Conservation (phyloP, 2,797 vertebrate genomes). For the Synaphobranchus kaupii region DNA sequence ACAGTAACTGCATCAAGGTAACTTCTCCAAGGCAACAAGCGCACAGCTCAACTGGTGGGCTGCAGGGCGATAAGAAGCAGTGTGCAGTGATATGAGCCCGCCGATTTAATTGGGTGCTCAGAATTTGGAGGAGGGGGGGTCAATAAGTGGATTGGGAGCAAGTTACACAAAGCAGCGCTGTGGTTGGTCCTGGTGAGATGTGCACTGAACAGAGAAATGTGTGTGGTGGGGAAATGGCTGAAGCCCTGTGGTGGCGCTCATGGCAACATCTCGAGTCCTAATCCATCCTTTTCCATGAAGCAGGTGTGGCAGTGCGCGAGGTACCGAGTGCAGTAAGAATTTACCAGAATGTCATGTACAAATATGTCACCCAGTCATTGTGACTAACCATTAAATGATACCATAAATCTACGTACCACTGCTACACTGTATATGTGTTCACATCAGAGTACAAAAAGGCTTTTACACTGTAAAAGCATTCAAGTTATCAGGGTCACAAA, state of each 20-base stretch:
- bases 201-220: background rate
- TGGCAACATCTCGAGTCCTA: no score
- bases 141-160: background rate
- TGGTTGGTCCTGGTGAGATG: background rate
- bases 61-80: background rate
- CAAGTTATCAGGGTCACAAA: background rate
- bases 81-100: background rate
- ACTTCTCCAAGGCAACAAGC: background rate
- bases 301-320: no score
- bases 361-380: no score
- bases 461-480: background rate
- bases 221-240: no score
- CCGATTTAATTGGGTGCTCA: background rate
- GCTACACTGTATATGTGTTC: no score
- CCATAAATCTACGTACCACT: background rate
- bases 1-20: background rate
- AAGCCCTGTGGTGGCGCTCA: no score
- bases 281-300: no score
- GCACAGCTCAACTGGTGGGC: background rate
- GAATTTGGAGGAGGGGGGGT: background rate
- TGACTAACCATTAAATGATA: background rate
- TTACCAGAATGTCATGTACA: no score
- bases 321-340: no score
- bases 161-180: background rate
- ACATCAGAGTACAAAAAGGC: background rate